Evolutionary conservation across 2,888 invertebrate genomes (phyloP), one percentile per base, ranked within the genome.

Genomic region (Rhamphomyia laevipes): DNA sequence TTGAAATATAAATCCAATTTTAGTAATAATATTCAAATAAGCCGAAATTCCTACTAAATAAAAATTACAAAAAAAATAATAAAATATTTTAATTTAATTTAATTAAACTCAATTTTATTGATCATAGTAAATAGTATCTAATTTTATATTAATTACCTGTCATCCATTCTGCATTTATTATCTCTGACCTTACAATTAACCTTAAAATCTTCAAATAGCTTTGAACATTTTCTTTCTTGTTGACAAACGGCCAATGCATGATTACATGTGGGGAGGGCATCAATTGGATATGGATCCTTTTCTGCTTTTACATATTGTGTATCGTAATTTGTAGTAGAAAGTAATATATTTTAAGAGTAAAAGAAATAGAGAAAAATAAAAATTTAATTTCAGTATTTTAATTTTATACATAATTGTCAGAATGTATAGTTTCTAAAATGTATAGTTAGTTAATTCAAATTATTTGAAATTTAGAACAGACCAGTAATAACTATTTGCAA

Each of bases 241-340:
- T 84, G 85, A 71, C 91, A 92, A 57, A 87, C 86, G 61, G 81
- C 83, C 61, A 88, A 75, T 43, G 91, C 91, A 67, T 91, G 89
- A 68, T 87, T 89, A 75, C 91, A 91, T 57, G 88, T 88, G 53
- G 89, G 89, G 67, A 92, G 76, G 51, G 89, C 86, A 70, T 91
- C 89, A 60, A 89, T 84, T 37, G 87, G 86, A 72, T 88, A 88
- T 51, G 86, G 87, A 75, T 91, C 90, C 75, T 86, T 88, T 65
- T 90, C 91, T 58, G 65, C 64, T 46, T 48, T 47, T 37, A 50
- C 51, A 50, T 50, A 48, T 48, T 48, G 2, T 30, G 11, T 30
- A 9, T 30, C 11, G 30, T 9, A 30, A 30, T 30, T 13, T 9
- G 13, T 13, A 33, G 13, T 33, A 16, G 10, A 37, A 37, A 37